Base-by-base conservation (phyloP, 2,113 vertebrate species). In the Sminthopsis crassicaudata region DNA sequence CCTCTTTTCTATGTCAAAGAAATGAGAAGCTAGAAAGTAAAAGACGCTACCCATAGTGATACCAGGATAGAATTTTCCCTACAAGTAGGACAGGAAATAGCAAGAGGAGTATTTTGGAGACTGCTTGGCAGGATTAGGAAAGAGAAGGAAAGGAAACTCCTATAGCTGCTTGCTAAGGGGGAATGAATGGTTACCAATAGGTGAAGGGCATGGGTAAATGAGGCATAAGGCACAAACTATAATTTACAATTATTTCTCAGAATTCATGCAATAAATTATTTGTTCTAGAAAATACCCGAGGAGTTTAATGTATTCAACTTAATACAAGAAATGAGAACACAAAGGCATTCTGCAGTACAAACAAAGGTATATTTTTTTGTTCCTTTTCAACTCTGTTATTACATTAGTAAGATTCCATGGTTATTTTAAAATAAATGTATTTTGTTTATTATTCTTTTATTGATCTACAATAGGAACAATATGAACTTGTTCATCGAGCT, bases 301-400 rank as follows among this genome's bases (percentile, higher is more conserved):
- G 99, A 99, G 97, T 99, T 99, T 98, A 99, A 99, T 94, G 99
- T 99, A 91, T 99, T 99, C 97, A 99, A 98, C 97, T 99, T 99
- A 98, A 99, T 99, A 98, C 99, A 99, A 98, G 99, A 99, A 98
- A 99, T 99, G 99, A 99, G 99, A 98, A 99, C 99, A 1, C 99
- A 99, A 94, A 99, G 99, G 57, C 99, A 99, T 98, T 99, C 99
- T 90, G 99, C 99, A 84, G 99, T 99, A 53, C 99, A 99, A 98
- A 99, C 99, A 46, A 99, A 99, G 99, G 99, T 99, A 98, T 46
- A 0, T 26, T 95, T 26, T 95, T 93, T 53, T 84, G 89, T 92
- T 96, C 36, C 24, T 92, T 2, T 67, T 50, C 94, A 89, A 93
- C 25, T 91, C 36, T 91, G 30, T 90, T 96, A 95, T 96, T 55